Evolutionary conservation across 2,888 invertebrate species (phyloP).

Genomic region (Eupithecia abbreviata): DNA sequence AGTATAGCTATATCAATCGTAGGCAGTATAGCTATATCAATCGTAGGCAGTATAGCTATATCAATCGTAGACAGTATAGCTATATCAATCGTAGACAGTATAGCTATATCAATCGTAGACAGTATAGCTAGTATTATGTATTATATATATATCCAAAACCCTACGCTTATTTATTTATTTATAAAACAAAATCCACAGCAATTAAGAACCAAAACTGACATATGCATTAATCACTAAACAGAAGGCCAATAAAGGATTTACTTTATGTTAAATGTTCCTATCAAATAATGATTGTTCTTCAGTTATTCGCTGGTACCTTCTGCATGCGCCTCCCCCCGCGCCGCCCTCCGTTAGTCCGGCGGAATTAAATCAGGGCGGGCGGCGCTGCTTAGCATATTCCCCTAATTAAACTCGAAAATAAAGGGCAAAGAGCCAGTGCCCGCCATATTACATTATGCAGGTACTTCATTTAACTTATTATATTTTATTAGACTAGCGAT

Average conservation of each 20-base stretch:
- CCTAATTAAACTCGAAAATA: constrained; percentile 64
- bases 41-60: too few relatives aligned
- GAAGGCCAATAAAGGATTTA: too few relatives aligned
- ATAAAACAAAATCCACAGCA: too few relatives aligned
- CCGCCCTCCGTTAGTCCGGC: constrained; percentile 22
- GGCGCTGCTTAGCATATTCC: constrained; percentile 65
- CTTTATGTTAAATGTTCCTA: too few relatives aligned
- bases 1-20: too few relatives aligned
- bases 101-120: too few relatives aligned
- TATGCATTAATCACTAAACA: too few relatives aligned
- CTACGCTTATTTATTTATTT: neutral
- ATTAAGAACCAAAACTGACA: too few relatives aligned
- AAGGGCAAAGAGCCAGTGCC: constrained; percentile 4
- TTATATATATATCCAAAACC: neutral
- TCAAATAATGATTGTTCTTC: neutral
- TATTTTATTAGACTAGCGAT: neutral
- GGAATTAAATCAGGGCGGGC: constrained; percentile 50
- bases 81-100: too few relatives aligned
- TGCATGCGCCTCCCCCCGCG: neutral
- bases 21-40: too few relatives aligned
- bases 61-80: too few relatives aligned
- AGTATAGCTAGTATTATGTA: too few relatives aligned
- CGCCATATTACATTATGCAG: neutral
- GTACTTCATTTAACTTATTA: neutral
- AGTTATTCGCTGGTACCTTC: neutral